Percentiles rank a stretch among this genome's conserved stretches.
Conservation (phyloP, 2,797 vertebrate genomes). For the Ibycter americanus region DNA sequence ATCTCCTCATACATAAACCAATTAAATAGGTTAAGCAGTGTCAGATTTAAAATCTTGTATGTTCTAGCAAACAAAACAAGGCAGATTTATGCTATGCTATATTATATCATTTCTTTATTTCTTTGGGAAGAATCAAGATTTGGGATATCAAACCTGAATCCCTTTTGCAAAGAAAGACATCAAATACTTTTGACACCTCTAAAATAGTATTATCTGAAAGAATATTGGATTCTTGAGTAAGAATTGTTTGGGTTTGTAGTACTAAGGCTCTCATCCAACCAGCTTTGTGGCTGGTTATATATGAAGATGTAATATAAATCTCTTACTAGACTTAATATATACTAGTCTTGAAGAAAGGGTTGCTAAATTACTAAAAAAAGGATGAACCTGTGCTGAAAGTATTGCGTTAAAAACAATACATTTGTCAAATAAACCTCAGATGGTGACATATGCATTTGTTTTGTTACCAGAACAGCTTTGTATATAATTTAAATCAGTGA, state of each 20-base stretch:
- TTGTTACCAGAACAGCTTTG: conserved; percentile 46
- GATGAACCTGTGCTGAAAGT: not conserved
- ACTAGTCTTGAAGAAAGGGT: not conserved
- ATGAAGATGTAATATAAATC: not conserved
- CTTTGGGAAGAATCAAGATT: not conserved
- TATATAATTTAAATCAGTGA: conserved; percentile 49
- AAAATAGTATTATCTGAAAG: not conserved
- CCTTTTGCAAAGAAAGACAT: not conserved
- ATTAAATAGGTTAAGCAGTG: not conserved
- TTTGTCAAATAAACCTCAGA: not conserved
- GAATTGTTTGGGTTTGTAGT: not conserved
- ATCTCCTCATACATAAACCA: not conserved
- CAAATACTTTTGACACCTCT: not conserved
- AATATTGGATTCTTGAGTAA: not conserved
- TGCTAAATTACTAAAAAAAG: not conserved
- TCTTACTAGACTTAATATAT: not conserved
- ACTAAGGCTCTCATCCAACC: not conserved
- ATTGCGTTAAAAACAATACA: not conserved
- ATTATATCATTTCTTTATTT: not conserved
- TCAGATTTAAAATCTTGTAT: not conserved
- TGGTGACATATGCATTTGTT: not conserved
- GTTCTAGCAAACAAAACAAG: not conserved
- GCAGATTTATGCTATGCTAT: not conserved
- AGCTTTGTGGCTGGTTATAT: not conserved
- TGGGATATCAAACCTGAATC: not conserved